phyloP scores from a whole-genome alignment of 1,140 invertebrate genomes.

The Rhopalosiphum padi region DNA sequence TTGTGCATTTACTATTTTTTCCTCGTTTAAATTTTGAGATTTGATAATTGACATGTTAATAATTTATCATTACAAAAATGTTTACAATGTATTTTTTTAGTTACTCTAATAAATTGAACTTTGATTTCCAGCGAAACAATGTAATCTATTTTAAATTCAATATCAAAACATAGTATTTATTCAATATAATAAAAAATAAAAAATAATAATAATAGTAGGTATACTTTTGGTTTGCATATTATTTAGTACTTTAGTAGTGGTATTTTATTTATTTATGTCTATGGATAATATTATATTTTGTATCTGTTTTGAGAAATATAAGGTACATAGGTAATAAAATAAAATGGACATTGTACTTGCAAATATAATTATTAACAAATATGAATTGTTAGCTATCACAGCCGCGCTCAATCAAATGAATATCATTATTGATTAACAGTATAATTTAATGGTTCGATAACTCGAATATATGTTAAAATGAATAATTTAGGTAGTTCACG shows the following conservation, averaged over 20 bases:
- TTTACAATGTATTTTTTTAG: not conserved
- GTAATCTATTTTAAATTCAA: not conserved
- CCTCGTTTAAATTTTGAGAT: not conserved
- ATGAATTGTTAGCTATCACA: not conserved
- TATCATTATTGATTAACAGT: not conserved
- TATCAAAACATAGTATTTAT: not conserved
- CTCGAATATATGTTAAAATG: not conserved
- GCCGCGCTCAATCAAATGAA: not conserved
- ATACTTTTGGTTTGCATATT: not conserved
- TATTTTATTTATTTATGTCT: not conserved
- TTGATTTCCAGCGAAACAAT: not conserved
- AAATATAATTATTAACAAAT: not conserved
- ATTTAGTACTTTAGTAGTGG: not conserved
- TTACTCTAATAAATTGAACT: not conserved
- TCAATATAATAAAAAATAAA: not conserved
- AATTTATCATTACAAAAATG: not conserved
- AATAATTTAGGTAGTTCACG: not conserved
- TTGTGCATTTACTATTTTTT: not conserved
- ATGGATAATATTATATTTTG: not conserved
- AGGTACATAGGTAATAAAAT: not conserved
- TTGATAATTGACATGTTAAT: not conserved
- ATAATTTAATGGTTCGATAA: not conserved
- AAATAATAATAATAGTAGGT: not conserved
- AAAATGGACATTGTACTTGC: not conserved
- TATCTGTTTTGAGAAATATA: not conserved